phyloP scores from a whole-genome alignment of 1,140 invertebrate genomes.

The Plutomurus gul region DNA sequence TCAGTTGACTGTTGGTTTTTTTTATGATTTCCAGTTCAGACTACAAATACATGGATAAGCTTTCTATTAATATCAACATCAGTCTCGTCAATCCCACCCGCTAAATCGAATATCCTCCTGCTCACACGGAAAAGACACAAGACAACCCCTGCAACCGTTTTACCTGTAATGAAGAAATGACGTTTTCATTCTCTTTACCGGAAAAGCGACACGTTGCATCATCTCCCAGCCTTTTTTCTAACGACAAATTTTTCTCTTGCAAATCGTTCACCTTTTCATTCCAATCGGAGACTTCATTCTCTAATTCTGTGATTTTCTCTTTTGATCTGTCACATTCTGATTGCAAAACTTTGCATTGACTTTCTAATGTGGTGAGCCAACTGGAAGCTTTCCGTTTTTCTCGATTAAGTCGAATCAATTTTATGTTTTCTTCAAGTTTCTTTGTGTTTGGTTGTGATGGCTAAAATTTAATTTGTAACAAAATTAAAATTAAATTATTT shows the following conservation, averaged over 20 bases:
- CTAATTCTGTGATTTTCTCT: slow-evolving; percentile 33
- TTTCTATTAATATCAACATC: no score
- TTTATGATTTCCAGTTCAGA: neutral
- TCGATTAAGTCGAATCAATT: slow-evolving; percentile 42
- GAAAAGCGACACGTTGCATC: neutral
- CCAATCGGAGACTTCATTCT: slow-evolving; percentile 26
- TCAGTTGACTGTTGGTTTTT: neutral
- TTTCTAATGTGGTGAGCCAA: slow-evolving; percentile 44
- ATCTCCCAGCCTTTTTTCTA: neutral
- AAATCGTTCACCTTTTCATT: slow-evolving; percentile 9
- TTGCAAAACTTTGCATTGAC: slow-evolving; percentile 41
- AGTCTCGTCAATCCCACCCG: neutral
- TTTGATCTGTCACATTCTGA: slow-evolving; percentile 27
- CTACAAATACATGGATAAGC: no score
- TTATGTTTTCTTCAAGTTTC: slow-evolving; percentile 46
- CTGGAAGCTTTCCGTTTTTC: slow-evolving; percentile 38
- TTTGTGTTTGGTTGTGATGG: neutral
- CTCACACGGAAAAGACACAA: neutral
- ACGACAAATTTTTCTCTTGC: neutral
- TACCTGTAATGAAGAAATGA: neutral
- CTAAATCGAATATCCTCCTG: neutral
- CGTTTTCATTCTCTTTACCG: neutral
- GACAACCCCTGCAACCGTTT: neutral
- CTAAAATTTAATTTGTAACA: neutral
- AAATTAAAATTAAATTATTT: no score